These are phyloP conservation scores for Lemur catta DNA, from an alignment of 2,797 vertebrate species.

Conservation along the genomic window DNA sequence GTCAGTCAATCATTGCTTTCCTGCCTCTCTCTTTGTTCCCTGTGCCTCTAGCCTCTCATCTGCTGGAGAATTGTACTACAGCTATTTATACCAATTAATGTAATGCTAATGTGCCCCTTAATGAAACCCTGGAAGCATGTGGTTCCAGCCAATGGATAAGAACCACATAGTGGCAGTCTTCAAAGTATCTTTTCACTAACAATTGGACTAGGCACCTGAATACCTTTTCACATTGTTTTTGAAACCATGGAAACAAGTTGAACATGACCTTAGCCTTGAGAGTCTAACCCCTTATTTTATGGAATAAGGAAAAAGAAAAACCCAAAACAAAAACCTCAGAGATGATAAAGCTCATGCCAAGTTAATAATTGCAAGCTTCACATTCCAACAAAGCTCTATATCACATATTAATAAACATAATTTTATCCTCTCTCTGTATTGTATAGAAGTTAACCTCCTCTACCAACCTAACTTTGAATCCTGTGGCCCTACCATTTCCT, in stretches of 20 bases:
- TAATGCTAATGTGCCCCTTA: conserved; percentile 66
- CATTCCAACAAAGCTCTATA: conserved; percentile 38
- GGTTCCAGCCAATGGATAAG: neutral
- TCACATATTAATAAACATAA: neutral
- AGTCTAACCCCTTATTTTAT: conserved; percentile 21
- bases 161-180: neutral
- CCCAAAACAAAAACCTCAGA: neutral
- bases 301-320: neutral
- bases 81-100: conserved; percentile 69
- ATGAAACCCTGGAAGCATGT: conserved; percentile 12
- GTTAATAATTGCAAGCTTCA: conserved; percentile 20
- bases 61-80: conserved; percentile 58
- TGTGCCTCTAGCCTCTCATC: conserved; percentile 43
- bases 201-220: conserved; percentile 32
- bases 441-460: neutral
- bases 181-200: conserved; percentile 38
- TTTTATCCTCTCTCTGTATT: conserved; percentile 4
- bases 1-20: conserved; percentile 65
- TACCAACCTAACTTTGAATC: neutral
- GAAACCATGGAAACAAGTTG: conserved; percentile 53
- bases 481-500: neutral
- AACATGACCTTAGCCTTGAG: conserved; percentile 3
- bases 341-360: neutral
- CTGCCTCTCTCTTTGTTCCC: conserved; percentile 67
- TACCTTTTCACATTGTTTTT: conserved; percentile 43